Evolutionary conservation across 30 jellyfish, hydroid and myxozoan genomes (phyloP).

Genomic region (Cassiopea xamachana): DNA sequence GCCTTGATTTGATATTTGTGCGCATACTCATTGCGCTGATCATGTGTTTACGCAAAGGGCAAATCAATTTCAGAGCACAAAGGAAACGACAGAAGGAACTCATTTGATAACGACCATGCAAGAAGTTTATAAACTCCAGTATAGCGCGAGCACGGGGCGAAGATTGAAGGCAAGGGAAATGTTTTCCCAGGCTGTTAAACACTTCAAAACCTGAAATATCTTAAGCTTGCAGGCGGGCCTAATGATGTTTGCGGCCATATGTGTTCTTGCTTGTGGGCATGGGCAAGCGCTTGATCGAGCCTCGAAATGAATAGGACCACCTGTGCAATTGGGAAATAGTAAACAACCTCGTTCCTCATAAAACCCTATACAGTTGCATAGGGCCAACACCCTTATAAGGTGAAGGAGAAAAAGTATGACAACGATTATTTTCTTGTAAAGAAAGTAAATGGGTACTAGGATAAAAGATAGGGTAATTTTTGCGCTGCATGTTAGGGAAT

Average conservation of each 20-base stretch:
- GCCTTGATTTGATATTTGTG: slow-evolving; percentile 37
- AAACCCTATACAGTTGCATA: no score
- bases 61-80: not conserved
- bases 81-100: no score
- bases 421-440: no score
- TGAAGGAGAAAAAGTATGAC: no score
- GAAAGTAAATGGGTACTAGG: no score
- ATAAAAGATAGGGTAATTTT: no score
- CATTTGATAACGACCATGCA: no score
- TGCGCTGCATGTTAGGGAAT: no score
- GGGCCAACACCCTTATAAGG: no score
- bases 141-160: no score
- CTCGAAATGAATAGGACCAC: slow-evolving; percentile 48
- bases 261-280: slow-evolving; percentile 43
- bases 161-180: not conserved
- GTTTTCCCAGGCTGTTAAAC: not conserved
- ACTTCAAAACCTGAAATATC: not conserved
- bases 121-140: no score
- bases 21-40: slow-evolving; percentile 5
- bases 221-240: not conserved
- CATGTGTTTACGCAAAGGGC: slow-evolving; percentile 7
- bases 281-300: slow-evolving; percentile 64
- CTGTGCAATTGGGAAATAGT: not conserved
- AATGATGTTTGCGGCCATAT: slow-evolving; percentile 18
- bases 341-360: not conserved